Conservation (phyloP, 2,797 vertebrate species). For the Myotis planiceps region DNA sequence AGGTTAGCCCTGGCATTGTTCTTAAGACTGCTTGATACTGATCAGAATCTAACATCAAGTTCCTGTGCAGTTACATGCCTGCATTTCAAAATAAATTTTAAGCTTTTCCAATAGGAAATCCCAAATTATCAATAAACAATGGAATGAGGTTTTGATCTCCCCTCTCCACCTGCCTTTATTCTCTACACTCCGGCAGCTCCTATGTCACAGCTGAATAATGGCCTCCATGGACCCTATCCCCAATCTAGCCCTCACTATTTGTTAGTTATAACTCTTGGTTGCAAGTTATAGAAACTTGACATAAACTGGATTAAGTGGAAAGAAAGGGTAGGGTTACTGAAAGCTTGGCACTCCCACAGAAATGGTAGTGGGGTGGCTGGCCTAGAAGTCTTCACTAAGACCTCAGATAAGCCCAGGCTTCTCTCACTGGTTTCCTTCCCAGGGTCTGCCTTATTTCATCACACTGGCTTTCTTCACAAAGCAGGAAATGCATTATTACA, state of each 20-base stretch:
- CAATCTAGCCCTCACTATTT: neutral
- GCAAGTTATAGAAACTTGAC: neutral
- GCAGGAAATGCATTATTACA: neutral
- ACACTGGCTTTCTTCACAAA: neutral
- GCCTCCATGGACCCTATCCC: too few species aligned
- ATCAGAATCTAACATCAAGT: neutral
- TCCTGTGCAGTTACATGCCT: neutral
- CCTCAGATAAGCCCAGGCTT: rapidly evolving
- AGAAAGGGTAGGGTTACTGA: neutral
- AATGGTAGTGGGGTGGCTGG: neutral
- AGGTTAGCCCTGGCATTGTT: neutral
- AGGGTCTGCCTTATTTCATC: neutral
- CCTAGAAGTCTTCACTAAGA: neutral
- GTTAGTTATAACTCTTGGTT: neutral
- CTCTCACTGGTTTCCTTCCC: too few species aligned
- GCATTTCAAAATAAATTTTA: neutral
- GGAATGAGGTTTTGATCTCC: neutral
- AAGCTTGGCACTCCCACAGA: neutral
- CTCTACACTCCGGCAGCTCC: neutral
- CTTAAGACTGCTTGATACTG: neutral
- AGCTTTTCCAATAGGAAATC: neutral
- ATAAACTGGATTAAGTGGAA: neutral
- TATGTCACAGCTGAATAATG: neutral
- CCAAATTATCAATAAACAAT: neutral
- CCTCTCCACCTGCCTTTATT: neutral